phyloP scores from a whole-genome alignment of 2,113 vertebrate genomes.

The Amphiprion percula region DNA sequence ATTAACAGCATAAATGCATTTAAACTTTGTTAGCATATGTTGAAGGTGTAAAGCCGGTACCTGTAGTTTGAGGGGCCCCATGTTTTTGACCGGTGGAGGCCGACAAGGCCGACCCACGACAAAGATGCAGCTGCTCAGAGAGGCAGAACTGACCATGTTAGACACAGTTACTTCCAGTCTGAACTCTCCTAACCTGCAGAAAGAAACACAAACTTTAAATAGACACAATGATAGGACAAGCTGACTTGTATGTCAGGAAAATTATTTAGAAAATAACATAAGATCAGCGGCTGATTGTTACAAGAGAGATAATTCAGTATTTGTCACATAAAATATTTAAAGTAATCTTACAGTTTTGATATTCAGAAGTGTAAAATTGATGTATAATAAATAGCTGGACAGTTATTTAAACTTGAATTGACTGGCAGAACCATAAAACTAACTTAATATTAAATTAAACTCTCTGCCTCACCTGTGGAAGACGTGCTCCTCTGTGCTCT shows the following conservation, averaged over 20 bases:
- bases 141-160: slow-evolving; percentile 85
- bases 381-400: too few relatives aligned
- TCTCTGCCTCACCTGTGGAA: slow-evolving; percentile 78
- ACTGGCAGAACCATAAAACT: background rate
- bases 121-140: slow-evolving; percentile 84
- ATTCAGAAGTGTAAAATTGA: too few relatives aligned
- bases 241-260: too few relatives aligned
- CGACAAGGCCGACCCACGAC: slow-evolving; percentile 82
- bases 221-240: background rate
- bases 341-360: too few relatives aligned
- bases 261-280: too few relatives aligned
- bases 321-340: background rate
- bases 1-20: too few relatives aligned
- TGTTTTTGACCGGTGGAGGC: slow-evolving; percentile 87
- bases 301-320: background rate
- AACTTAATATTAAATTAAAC: background rate
- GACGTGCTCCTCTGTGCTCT: slow-evolving; percentile 71
- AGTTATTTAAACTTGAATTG: background rate
- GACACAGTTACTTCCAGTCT: slow-evolving; percentile 79
- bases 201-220: background rate
- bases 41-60: slow-evolving; percentile 57
- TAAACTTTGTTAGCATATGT: background rate
- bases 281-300: too few relatives aligned
- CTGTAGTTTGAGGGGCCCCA: slow-evolving; percentile 86
- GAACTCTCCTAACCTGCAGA: slow-evolving; percentile 85